Conservation (phyloP, 2,113 vertebrate genomes). For the Nothoprocta pentlandii region DNA sequence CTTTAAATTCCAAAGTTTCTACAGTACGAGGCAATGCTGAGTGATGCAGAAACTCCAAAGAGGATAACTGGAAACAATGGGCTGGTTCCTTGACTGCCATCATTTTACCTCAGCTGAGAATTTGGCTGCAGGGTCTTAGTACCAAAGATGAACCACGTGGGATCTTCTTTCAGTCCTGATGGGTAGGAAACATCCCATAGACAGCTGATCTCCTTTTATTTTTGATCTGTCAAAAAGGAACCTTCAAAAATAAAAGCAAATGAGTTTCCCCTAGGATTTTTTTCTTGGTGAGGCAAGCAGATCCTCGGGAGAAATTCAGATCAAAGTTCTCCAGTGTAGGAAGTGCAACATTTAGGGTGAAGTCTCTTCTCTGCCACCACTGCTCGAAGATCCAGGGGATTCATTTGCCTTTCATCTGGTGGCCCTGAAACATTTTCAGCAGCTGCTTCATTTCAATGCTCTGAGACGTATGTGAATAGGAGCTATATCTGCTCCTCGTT, state of each 20-base stretch:
- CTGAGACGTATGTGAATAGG: not conserved
- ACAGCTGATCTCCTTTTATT: not conserved
- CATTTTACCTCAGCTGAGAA: constrained; percentile 46
- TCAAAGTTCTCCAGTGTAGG: not conserved
- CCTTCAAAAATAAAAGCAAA: not conserved
- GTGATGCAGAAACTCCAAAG: constrained; percentile 59
- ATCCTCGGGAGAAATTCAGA: not conserved
- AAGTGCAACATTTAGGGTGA: not conserved
- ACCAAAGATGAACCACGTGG: not conserved
- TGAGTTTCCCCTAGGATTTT: not conserved
- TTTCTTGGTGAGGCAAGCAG: not conserved
- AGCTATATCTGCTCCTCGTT: not conserved
- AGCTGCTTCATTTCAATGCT: not conserved
- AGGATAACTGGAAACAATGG: constrained; percentile 63
- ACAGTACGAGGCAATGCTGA: constrained; percentile 48
- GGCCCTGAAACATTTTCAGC: not conserved
- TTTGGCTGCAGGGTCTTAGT: not conserved
- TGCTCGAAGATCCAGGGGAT: not conserved
- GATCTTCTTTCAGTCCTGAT: not conserved
- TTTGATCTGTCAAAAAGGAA: not conserved
- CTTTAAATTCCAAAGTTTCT: constrained; percentile 66
- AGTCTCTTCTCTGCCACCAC: not conserved
- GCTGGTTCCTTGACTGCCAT: constrained; percentile 45
- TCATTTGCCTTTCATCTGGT: not conserved
- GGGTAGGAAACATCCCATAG: not conserved